phyloP scores from a whole-genome alignment of 2,888 invertebrate species.

The Tridacna gigas region DNA sequence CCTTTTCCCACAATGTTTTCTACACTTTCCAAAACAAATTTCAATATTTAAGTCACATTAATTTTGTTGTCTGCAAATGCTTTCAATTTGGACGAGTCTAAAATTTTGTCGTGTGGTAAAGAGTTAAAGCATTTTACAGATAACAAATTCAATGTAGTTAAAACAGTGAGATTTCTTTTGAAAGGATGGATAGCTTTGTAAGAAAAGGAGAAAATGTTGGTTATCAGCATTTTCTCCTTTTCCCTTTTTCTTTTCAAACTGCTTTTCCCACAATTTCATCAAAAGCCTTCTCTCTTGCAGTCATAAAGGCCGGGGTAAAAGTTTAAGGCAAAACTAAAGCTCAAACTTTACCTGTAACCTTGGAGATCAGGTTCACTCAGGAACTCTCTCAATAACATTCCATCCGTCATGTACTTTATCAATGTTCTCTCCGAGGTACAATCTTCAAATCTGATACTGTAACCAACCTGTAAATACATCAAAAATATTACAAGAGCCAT shows the following conservation, averaged over 20 bases:
- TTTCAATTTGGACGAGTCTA: too few relatives aligned
- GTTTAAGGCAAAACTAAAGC: background rate
- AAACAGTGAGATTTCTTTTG: too few relatives aligned
- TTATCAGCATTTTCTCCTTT: background rate
- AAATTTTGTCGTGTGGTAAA: too few relatives aligned
- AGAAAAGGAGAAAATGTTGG: background rate
- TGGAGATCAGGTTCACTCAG: conserved; percentile 98
- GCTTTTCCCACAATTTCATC: too few relatives aligned
- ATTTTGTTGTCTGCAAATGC: background rate
- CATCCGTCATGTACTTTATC: conserved; percentile 99
- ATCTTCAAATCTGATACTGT: conserved; percentile 98
- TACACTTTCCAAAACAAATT: too few relatives aligned
- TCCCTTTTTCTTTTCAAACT: background rate
- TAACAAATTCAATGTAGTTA: too few relatives aligned
- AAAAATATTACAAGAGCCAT: too few relatives aligned
- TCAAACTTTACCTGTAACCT: conserved; percentile 89
- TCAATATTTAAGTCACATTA: too few relatives aligned
- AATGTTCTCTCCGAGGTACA: conserved; percentile 98
- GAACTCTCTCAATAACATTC: conserved; percentile 98
- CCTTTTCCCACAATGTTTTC: too few relatives aligned
- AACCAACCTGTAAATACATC: conserved; percentile 87
- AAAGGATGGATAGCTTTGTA: too few relatives aligned
- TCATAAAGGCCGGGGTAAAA: background rate
- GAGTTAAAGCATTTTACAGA: too few relatives aligned
- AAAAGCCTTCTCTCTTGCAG: too few relatives aligned